phyloP scores from a whole-genome alignment of 2,797 vertebrate genomes.

The Rachycentron canadum region DNA sequence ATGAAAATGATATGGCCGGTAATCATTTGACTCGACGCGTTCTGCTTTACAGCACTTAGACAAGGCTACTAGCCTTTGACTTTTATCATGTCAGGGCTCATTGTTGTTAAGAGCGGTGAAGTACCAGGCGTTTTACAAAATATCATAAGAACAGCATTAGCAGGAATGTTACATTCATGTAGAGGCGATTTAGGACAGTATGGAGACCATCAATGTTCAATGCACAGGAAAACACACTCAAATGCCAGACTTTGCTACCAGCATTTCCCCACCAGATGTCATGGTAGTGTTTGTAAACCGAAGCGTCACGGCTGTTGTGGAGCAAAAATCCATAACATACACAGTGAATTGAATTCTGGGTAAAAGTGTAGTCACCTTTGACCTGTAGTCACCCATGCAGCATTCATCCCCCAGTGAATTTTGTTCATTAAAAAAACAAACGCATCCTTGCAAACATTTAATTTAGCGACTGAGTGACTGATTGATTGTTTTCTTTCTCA shows the following conservation, averaged over 20 bases:
- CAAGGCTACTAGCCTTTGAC: constrained; percentile 2
- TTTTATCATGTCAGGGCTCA: neutral
- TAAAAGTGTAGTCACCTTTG: too few species aligned
- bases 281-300: constrained; percentile 1
- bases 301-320: neutral
- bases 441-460: too few species aligned
- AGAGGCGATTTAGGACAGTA: neutral
- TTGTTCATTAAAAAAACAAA: too few species aligned
- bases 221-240: neutral
- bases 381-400: neutral
- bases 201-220: neutral
- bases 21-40: neutral
- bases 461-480: too few species aligned
- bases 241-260: neutral
- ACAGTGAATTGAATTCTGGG: too few species aligned
- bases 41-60: too few species aligned
- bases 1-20: neutral
- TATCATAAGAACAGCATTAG: neutral
- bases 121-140: neutral
- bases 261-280: constrained; percentile 57
- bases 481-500: neutral
- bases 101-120: neutral
- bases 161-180: neutral
- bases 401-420: neutral
- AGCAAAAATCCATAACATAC: neutral